Conservation (phyloP, 2,113 vertebrate genomes). For the Girardinichthys multiradiatus region DNA sequence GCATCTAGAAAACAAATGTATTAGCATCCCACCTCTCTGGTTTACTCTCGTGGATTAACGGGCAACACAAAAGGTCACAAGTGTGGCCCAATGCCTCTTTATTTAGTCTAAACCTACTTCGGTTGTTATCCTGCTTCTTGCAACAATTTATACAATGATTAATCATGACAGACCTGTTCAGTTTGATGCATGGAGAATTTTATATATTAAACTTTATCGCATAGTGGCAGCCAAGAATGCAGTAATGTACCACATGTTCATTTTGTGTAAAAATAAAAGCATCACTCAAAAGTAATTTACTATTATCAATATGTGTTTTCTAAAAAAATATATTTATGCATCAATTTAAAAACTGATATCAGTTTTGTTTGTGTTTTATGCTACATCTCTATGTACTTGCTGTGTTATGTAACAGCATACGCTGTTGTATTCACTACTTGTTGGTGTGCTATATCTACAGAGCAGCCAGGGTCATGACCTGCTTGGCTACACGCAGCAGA, state of each 20-base stretch:
- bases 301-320: no score
- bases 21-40: conserved; percentile 43
- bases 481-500: conserved; percentile 83
- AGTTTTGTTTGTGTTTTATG: not conserved
- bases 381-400: not conserved
- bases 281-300: not conserved
- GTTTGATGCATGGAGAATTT: not conserved
- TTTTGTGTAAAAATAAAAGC: not conserved
- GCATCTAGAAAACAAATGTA: conserved; percentile 43
- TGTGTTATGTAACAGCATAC: not conserved
- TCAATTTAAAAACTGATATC: not conserved
- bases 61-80: conserved; percentile 50
- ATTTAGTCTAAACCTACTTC: conserved; percentile 36
- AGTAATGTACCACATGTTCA: not conserved
- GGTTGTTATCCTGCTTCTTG: conserved; percentile 20
- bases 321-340: not conserved
- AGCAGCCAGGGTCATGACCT: conserved; percentile 83
- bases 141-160: conserved; percentile 11
- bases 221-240: not conserved
- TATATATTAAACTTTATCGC: not conserved
- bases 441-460: conserved; percentile 70
- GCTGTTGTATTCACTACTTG: conserved; percentile 32
- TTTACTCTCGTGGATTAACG: conserved; percentile 54
- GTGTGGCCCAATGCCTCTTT: conserved; percentile 28
- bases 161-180: not conserved